Percentiles rank a stretch among this genome's conserved stretches.
Conservation (phyloP, 2,888 invertebrate species). For the Eristalis pertinax region DNA sequence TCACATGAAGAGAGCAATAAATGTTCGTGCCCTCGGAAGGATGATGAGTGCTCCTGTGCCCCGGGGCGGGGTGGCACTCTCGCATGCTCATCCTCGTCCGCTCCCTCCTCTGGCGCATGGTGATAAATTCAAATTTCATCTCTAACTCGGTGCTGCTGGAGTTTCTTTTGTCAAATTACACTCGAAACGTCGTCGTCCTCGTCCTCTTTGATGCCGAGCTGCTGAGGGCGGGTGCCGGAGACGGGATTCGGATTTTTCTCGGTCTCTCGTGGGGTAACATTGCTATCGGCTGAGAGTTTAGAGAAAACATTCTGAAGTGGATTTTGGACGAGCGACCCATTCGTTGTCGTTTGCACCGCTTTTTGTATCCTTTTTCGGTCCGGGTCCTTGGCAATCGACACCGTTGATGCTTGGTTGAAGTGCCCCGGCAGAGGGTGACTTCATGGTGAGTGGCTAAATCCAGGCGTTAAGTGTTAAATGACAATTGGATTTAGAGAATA, state of each 20-base stretch:
- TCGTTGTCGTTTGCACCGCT: conserved; percentile 17
- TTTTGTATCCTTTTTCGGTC: conserved; percentile 47
- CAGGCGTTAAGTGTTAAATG: conserved; percentile 59
- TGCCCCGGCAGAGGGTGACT: conserved; percentile 46
- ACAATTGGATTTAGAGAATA: conserved; percentile 65
- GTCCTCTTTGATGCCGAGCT: conserved; percentile 33
- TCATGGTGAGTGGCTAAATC: conserved; percentile 43
- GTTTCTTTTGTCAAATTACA: conserved; percentile 66
- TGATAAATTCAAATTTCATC: conserved; percentile 68
- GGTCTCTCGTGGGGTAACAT: conserved; percentile 21
- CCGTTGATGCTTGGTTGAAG: conserved; percentile 51
- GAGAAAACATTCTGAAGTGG: conserved; percentile 47
- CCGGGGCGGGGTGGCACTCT: conserved; percentile 35
- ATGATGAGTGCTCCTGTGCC: conserved; percentile 41
- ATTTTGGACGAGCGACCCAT: not conserved
- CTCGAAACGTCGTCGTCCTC: conserved; percentile 63
- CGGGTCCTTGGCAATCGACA: conserved; percentile 66
- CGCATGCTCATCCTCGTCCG: not conserved
- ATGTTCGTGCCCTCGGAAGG: conserved; percentile 33
- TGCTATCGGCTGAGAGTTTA: conserved; percentile 38
- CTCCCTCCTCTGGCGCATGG: conserved; percentile 33
- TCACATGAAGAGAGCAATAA: conserved; percentile 66
- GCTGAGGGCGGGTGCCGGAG: not conserved
- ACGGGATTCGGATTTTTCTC: not conserved
- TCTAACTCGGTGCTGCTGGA: conserved; percentile 57